Evolutionary conservation across 2,888 invertebrate species (phyloP), one percentile per base, ranked within the genome.

Genomic region (Pterobdella sp.): DNA sequence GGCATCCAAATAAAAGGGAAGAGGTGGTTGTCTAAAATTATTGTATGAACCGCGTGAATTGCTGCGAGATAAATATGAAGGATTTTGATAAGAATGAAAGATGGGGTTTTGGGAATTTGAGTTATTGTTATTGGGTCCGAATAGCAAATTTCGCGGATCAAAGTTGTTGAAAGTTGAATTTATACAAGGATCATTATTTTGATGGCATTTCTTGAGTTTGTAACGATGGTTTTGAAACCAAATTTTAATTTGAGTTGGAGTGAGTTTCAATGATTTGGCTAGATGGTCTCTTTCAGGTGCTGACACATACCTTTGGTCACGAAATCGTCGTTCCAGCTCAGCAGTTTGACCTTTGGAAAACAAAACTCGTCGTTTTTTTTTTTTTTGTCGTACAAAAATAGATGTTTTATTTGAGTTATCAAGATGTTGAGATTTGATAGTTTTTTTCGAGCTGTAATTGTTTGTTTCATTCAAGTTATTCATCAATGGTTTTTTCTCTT

Each of bases 141-240:
- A 34, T 14, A 56, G n/a, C 26, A 42, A 34, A 31, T 37, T 69
- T 3, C 29, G 18, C 18, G 36, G 37, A 29, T 56, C n/a, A 14
- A 42, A 70, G 60, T 56, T 22, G 4, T 22, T 22, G 26, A 56
- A 18, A n/a, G 4, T 56, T 7, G 60, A 56, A 22, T 42, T 42
- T 7, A 64, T n/a, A 14, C 29, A 64, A 7, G 31, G 14, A 18
- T 35, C 36, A 32, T 3, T 32, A 7, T 37, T 64, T n/a, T 69
- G 60, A n/a, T 64, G 64, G 29, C 63, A 52, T 35, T 73, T 73
- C 34, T 73, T 73, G 31, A 73, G 69, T 22, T 73, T 73, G 69
- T 73, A 73, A 18, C 73, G 60, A 37, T 73, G 73, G 42, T 73
- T 73, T 60, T 73, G 73, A 42, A 73, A 73, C 73, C 73, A 73